Base-by-base conservation (phyloP, 2,113 vertebrate species). In the Heteronetta atricapilla region DNA sequence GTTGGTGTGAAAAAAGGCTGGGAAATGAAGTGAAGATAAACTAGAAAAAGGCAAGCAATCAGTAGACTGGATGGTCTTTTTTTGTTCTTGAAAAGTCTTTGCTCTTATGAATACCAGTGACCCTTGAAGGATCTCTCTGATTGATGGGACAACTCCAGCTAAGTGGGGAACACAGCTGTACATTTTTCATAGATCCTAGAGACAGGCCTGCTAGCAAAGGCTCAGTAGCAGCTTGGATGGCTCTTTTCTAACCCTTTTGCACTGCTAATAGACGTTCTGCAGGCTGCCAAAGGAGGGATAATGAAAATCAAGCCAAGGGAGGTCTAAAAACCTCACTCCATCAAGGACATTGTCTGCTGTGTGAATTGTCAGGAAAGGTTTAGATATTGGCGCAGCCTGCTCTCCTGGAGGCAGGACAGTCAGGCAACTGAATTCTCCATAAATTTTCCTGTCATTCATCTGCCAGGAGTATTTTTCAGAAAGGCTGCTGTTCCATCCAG, bases 91-190 rank as follows among this genome's bases (percentile, higher is more conserved):
- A 93, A 90, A 93, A 72, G 59, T 90, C 79, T 93, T 83, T 46
- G 84, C 64, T 85, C 50, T 90, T 93, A 84, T 4, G 22, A 79
- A 74, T 72, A 82, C 56, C 56, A 67, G 84, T 95, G 96, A 96
- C 79, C 94, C 94, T 89, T 96, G 86, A 95, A 95, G 94, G 79
- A 89, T 94, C 81, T 90, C 31, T 87, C 66, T 96, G 94, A 95
- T 78, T 84, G 88, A 93, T 89, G 76, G 60, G 88, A 85, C 63
- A 90, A 46, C 82, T 92, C 53, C 15, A 48, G 69, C 64, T 92
- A 91, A 55, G 74, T 84, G 86, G 18, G 64, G 15, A 82, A 44
- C 46, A 66, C 62, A 74, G 53, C 34, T 72, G 86, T 80, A 5
- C 84, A 88, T 96, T 95, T 94, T 86, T 94, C 86, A 95, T 55